Conservation (phyloP, 2,888 invertebrate species). For the Coecobrya sp. region DNA sequence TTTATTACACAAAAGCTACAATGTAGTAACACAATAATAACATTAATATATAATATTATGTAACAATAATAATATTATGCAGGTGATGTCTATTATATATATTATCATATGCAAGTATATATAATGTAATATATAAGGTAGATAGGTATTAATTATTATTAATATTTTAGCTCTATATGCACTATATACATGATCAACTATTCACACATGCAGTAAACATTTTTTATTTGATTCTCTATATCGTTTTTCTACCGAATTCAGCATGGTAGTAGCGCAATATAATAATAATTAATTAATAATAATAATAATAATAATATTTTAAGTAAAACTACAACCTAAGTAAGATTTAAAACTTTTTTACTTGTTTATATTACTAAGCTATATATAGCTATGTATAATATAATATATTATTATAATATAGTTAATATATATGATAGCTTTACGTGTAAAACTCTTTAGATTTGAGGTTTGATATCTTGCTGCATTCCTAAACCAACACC, state of each 20-base stretch:
- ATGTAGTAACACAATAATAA: constrained; percentile 62
- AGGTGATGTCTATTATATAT: constrained; percentile 68
- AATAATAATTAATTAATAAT: neutral
- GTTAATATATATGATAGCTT: constrained; percentile 52
- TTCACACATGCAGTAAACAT: constrained; percentile 64
- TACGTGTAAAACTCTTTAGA: constrained; percentile 80
- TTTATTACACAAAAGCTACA: constrained; percentile 81
- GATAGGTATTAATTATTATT: constrained; percentile 20
- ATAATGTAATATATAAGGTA: neutral
- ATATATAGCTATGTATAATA: constrained; percentile 43
- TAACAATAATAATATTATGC: constrained; percentile 70
- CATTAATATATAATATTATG: constrained; percentile 49
- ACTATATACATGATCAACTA: constrained; percentile 32
- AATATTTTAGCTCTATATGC: constrained; percentile 39
- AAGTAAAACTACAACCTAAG: constrained; percentile 31
- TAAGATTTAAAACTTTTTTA: constrained; percentile 27
- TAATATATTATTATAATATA: constrained; percentile 35
- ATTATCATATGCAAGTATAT: constrained; percentile 31
- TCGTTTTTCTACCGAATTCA: constrained; percentile 62
- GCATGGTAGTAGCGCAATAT: constrained; percentile 45
- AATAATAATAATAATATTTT: neutral
- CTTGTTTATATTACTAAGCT: constrained; percentile 25
- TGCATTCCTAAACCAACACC: constrained; percentile 88
- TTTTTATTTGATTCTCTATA: constrained; percentile 69
- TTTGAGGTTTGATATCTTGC: constrained; percentile 86